These are phyloP conservation scores for Salticus scenicus DNA, from an alignment of 2,888 invertebrate genomes.

Conservation along the genomic window DNA sequence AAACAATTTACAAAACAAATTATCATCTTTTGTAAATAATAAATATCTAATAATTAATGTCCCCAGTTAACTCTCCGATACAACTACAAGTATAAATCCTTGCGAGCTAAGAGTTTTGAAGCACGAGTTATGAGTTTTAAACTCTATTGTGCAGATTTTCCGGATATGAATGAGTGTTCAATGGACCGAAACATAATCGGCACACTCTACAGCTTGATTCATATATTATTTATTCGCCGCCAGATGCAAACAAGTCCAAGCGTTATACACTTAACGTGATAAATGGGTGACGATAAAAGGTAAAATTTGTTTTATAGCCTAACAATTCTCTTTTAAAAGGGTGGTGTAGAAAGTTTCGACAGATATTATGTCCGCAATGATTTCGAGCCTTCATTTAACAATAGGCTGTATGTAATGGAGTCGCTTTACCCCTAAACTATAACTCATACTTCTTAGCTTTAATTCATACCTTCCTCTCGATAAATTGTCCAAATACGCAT, in stretches of 20 bases:
- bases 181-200: not conserved
- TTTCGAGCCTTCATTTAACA: constrained; percentile 22
- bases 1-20: no score
- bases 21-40: no score
- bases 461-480: constrained; percentile 17
- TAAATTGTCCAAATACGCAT: constrained; percentile 15
- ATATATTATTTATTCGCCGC: not conserved
- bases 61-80: no score
- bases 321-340: constrained; percentile 11
- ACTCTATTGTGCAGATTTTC: no score
- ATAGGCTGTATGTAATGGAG: constrained; percentile 20
- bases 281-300: not conserved
- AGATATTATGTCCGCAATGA: constrained; percentile 17
- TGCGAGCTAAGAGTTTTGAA: no score
- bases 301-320: constrained; percentile 14
- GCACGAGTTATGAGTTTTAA: no score
- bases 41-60: no score
- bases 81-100: no score
- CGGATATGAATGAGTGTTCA: not conserved
- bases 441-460: not conserved
- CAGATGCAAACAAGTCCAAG: constrained; percentile 9
- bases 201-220: not conserved
- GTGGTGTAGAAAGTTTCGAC: constrained; percentile 21
- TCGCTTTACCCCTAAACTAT: not conserved
- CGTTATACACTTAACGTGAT: not conserved